Base-by-base conservation (phyloP, 2,888 invertebrate species). In the Trypoxylon attenuatum region DNA sequence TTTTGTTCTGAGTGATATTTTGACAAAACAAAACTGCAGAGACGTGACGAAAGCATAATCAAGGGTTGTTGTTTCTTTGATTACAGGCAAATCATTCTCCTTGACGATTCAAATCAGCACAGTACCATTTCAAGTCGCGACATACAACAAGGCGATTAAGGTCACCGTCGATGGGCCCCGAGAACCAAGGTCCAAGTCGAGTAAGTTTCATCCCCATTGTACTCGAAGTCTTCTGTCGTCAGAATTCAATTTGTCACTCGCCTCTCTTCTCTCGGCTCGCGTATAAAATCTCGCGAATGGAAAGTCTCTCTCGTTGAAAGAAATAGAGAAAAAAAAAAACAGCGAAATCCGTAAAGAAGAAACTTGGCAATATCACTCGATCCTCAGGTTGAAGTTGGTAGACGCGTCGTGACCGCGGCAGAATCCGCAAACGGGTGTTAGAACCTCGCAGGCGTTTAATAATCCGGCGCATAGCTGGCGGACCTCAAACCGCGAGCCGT, bases 101-200 rank as follows among this genome's bases (percentile, higher is more conserved):
- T 88, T 99, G 79, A 97, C 97, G 75, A 99, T 99, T 87, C 95
- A 96, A 76, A 95, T 99, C 83, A 93, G 93, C 85, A 91, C 94
- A 2, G 90, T 91, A 73, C 92, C 92, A 6, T 89, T 91, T 71
- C 98, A 98, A 89, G 93, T 98, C 22, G 96, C 98, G 49, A 94
- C 96, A 2, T 99, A 98, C 87, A 93, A 90, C 80, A 98, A 98
- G 87, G 98, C 98, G 53, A 99, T 99, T 87, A 99, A 99, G 91
- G 98, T 99, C 57, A 99, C 99, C 18, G 99, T 99, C 25, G 99
- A 99, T 85, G 99, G 99, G 80, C 99, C 99, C 0, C 89, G 99
- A 81, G 98, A 99, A 89, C 98, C 99, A 13, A 90, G 98, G 88
- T 96, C 96, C 76, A 98, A 97, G 88, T 95, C 96, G 90, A 96